Evolutionary conservation across 2,797 vertebrate species (phyloP).

Genomic region (Acanthiza pusilla): DNA sequence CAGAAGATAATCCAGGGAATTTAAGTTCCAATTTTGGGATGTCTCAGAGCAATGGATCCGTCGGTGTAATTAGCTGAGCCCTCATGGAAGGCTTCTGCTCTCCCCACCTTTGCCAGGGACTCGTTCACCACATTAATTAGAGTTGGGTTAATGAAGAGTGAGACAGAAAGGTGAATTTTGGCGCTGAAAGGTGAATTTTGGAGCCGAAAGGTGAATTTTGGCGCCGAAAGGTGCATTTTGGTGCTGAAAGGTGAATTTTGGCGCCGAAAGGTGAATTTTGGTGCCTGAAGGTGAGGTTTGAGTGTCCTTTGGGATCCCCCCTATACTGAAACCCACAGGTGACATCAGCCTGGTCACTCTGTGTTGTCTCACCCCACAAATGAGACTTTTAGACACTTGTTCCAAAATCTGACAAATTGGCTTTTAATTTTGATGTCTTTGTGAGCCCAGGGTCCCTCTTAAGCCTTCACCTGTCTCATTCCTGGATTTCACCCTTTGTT

Average conservation of each 20-base stretch:
- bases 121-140: neutral
- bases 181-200: neutral
- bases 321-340: neutral
- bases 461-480: neutral
- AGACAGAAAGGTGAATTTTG: neutral
- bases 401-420: neutral
- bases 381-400: neutral
- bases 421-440: neutral
- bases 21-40: neutral
- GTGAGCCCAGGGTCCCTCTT: neutral
- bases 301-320: neutral
- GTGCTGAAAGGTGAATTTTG: neutral
- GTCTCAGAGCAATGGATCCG: neutral
- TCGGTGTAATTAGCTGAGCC: neutral
- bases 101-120: neutral
- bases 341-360: neutral
- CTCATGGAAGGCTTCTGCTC: neutral
- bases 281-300: neutral
- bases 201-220: neutral
- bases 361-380: accelerated
- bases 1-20: neutral
- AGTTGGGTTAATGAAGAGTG: neutral
- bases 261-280: neutral
- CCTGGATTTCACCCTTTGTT: neutral
- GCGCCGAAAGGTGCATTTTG: neutral